Evolutionary conservation across 2,797 vertebrate genomes (phyloP), one percentile per base, ranked within the genome.

Genomic region (Vireo griseus): DNA sequence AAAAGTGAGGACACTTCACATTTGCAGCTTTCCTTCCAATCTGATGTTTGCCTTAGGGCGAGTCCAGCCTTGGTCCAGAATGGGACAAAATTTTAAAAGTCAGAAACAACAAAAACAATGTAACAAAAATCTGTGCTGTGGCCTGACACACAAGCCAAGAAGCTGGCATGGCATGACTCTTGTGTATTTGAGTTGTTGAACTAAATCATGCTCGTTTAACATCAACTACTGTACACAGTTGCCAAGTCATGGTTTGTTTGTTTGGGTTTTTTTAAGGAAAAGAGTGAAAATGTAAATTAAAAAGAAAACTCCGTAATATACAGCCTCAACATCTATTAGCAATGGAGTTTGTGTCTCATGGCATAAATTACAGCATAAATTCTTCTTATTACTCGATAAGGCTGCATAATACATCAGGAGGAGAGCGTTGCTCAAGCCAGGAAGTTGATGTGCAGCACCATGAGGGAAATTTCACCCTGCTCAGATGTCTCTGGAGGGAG

Each of bases 181-280:
- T 62, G 42, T 73, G 39, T 61, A 50, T 79, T 69, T 76, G 74
- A 87, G 17, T 73, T 93, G 63, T 71, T 4, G 16, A 89, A 78
- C 48, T 71, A 77, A 82, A 88, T 93, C 48, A 25, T 45, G 35
- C 74, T 87, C 3, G 3, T 88, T 94, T 76, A 90, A 73, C 40
- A 52, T 68, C 73, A 80, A 18, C 48, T 66, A 9, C 35, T 39
- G 11, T 11, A 79, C 4, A 22, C 63, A 88, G 51, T n/a, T 71
- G 61, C 59, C 55, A 90, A 76, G 44, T 42, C 26, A 33, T 33
- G 16, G 20, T 8, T 35, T 16, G 4, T 1, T 35, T 35, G 35
- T 35, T 35, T 35, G 21, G 20, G 28, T 45, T 35, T 35, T 68
- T 79, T 68, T 11, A 81, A 77, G 50, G 31, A 68, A 76, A 84